phyloP scores from a whole-genome alignment of 2,113 vertebrate species.

The Oceanites oceanicus region DNA sequence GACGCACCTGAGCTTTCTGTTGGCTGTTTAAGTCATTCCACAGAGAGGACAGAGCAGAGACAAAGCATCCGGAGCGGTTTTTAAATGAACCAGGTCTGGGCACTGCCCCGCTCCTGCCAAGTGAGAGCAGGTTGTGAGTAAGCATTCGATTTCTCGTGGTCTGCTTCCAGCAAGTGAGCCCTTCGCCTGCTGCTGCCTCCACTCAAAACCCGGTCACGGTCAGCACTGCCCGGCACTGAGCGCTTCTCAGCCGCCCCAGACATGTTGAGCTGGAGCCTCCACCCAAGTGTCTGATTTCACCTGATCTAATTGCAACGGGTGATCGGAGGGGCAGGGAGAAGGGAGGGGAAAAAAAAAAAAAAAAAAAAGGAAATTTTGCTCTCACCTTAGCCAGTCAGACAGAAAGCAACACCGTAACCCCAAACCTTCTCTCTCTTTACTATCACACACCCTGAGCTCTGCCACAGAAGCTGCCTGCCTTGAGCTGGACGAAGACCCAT shows the following conservation, averaged over 20 bases:
- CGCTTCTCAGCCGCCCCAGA: not conserved
- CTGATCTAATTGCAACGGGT: not conserved
- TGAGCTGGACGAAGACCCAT: not conserved
- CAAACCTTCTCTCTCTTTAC: not conserved
- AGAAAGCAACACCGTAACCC: not conserved
- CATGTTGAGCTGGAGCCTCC: not conserved
- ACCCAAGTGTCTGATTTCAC: slow-evolving; percentile 3
- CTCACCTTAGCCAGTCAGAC: not conserved
- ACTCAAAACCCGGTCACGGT: rapidly evolving
- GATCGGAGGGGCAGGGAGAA: not conserved
- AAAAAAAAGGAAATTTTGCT: not conserved
- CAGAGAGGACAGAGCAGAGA: not conserved
- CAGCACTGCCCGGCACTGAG: rapidly evolving
- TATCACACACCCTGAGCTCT: not conserved
- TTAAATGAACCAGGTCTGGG: not conserved
- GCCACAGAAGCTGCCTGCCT: not conserved
- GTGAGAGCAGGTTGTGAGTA: not conserved
- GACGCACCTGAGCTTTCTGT: not conserved
- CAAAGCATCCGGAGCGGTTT: not conserved
- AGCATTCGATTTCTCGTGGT: not conserved
- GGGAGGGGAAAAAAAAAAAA: not conserved
- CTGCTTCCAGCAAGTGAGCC: not conserved
- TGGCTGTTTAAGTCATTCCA: not conserved
- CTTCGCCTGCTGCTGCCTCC: not conserved
- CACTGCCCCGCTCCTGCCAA: not conserved